Evolutionary conservation across 2,888 invertebrate species (phyloP).

Genomic region (Netelia inedita): DNA sequence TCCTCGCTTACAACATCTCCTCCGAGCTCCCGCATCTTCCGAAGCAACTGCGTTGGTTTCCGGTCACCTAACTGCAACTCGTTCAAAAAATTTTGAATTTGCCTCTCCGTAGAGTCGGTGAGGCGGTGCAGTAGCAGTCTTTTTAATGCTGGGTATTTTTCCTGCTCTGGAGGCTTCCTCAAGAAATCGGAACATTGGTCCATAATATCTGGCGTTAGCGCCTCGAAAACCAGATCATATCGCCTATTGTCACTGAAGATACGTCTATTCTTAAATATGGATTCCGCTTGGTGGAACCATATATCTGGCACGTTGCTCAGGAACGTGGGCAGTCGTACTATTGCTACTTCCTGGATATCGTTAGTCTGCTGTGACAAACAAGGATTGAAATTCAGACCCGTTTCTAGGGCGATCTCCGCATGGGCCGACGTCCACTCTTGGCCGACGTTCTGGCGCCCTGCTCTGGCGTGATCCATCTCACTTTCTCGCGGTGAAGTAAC

Average conservation of each 20-base stretch:
- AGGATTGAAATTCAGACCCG: no score
- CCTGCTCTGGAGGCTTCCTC: constrained; percentile 28
- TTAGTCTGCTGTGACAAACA: no score
- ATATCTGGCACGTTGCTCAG: constrained; percentile 59
- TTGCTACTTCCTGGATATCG: neutral
- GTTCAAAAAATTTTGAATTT: constrained; percentile 54
- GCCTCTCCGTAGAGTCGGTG: constrained; percentile 59
- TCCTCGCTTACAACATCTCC: constrained; percentile 47
- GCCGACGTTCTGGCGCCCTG: no score
- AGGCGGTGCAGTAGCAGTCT: constrained; percentile 56
- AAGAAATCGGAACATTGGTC: constrained; percentile 65
- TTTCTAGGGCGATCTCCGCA: no score
- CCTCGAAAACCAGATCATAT: constrained; percentile 57
- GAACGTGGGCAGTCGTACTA: constrained; percentile 59
- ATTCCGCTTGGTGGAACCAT: constrained; percentile 66
- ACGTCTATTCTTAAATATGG: constrained; percentile 48
- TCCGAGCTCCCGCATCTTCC: constrained; percentile 57
- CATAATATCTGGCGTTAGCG: constrained; percentile 47
- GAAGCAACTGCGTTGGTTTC: constrained; percentile 61
- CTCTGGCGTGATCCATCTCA: no score
- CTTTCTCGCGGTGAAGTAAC: no score
- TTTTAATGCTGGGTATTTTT: constrained; percentile 61
- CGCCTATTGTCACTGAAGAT: constrained; percentile 49
- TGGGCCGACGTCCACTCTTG: no score
- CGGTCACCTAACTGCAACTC: constrained; percentile 65